These are phyloP conservation scores for Nymphalis io DNA, from an alignment of 1,140 invertebrate species.

Conservation along the genomic window DNA sequence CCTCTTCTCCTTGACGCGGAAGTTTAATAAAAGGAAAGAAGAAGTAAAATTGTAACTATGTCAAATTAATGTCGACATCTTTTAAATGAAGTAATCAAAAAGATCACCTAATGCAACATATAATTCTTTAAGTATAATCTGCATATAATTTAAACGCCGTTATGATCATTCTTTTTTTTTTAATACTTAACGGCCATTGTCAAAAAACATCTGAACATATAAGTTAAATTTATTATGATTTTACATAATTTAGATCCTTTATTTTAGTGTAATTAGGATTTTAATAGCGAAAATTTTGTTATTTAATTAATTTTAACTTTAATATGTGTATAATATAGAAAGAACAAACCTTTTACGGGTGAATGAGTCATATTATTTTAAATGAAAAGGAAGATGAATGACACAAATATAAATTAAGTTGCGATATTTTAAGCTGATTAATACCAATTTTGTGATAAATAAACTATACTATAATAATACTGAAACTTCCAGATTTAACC, in stretches of 20 bases:
- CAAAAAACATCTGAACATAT: neutral
- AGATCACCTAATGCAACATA: too few species aligned
- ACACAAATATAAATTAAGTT: neutral
- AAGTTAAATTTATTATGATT: neutral
- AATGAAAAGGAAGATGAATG: neutral
- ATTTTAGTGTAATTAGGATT: neutral
- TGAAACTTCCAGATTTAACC: constrained; percentile 34
- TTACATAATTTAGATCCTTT: neutral
- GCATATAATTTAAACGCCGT: too few species aligned
- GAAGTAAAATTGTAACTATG: too few species aligned
- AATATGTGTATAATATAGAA: neutral
- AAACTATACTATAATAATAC: neutral
- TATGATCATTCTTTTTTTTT: neutral
- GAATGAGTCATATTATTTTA: constrained; percentile 17
- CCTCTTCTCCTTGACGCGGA: too few species aligned
- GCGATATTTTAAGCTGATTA: neutral
- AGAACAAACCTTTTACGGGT: constrained; percentile 5
- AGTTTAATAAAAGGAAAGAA: too few species aligned
- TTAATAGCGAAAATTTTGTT: neutral
- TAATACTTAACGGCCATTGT: neutral
- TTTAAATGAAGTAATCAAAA: too few species aligned
- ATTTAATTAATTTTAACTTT: neutral
- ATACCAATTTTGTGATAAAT: neutral
- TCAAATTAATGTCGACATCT: too few species aligned
- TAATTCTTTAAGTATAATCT: too few species aligned